Evolutionary conservation across 1,140 invertebrate genomes (phyloP).

Genomic region (Zaprionus kolodkinae): DNA sequence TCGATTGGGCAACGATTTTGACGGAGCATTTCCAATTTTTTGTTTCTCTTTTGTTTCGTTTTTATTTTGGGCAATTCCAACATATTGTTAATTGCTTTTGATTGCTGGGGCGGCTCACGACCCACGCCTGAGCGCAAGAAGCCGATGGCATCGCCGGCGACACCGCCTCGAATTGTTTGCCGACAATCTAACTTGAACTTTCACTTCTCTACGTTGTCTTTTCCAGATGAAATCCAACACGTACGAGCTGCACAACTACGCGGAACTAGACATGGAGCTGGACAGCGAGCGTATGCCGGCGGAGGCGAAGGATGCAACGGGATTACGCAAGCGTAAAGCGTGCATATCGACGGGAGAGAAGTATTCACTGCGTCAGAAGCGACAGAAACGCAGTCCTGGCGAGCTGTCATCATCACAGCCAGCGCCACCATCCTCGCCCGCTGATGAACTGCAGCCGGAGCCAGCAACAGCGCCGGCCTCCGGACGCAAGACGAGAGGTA

Average conservation of each 20-base stretch:
- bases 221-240: slow-evolving; percentile 77
- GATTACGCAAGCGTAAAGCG: slow-evolving; percentile 58
- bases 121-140: slow-evolving; percentile 39
- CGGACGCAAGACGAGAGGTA: slow-evolving; percentile 2
- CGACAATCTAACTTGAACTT: slow-evolving; percentile 36
- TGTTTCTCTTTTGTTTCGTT: not conserved
- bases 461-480: not conserved
- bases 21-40: slow-evolving; percentile 6
- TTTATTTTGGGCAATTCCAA: slow-evolving; percentile 44
- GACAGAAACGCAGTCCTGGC: slow-evolving; percentile 57
- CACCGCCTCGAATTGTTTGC: slow-evolving; percentile 14
- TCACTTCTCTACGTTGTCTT: slow-evolving; percentile 44
- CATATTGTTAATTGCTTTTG: slow-evolving; percentile 75
- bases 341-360: slow-evolving; percentile 56
- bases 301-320: slow-evolving; percentile 37
- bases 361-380: slow-evolving; percentile 78
- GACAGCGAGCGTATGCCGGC: slow-evolving; percentile 2
- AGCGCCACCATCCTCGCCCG: not conserved
- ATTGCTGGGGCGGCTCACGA: slow-evolving; percentile 46
- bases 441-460: slow-evolving; percentile 14
- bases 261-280: slow-evolving; percentile 62
- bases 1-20: slow-evolving; percentile 48
- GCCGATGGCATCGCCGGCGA: slow-evolving; percentile 1
- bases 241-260: slow-evolving; percentile 77
- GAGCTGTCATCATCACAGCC: slow-evolving; percentile 2